Evolutionary conservation across 1,140 invertebrate genomes (phyloP).

Genomic region (Danaus melanippus): DNA sequence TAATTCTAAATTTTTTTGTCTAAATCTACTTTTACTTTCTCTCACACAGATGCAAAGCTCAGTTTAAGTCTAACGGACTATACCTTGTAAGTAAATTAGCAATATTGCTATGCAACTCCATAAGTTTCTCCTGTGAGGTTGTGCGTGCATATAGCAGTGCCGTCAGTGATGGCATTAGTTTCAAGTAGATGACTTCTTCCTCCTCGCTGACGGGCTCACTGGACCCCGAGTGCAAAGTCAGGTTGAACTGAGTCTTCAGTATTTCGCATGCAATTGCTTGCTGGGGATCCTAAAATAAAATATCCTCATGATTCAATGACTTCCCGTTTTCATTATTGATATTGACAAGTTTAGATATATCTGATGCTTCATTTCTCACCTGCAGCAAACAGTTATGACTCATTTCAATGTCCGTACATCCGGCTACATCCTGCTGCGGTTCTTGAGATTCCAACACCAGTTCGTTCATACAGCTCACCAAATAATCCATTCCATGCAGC

Average conservation of each 20-base stretch:
- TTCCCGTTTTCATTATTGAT: background rate
- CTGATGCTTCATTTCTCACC: conserved; percentile 12
- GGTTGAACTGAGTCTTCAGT: conserved; percentile 91
- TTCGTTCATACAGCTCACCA: conserved; percentile 86
- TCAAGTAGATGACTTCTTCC: conserved; percentile 81
- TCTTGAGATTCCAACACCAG: conserved; percentile 73
- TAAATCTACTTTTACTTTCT: no score
- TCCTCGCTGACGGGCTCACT: conserved; percentile 73
- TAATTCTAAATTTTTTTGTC: no score
- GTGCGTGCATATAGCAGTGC: conserved; percentile 79
- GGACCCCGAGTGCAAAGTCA: conserved; percentile 74
- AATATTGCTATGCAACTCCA: conserved; percentile 81
- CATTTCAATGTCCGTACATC: conserved; percentile 28
- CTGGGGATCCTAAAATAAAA: conserved; percentile 73
- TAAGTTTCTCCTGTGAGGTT: conserved; percentile 74
- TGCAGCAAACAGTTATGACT: conserved; percentile 38
- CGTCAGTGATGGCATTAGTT: conserved; percentile 81
- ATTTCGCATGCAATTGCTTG: conserved; percentile 85
- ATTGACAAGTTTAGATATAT: background rate
- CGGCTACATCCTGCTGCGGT: conserved; percentile 30
- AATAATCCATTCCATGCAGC: conserved; percentile 84
- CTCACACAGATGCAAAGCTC: no score
- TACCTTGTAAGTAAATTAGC: conserved; percentile 75
- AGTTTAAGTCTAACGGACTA: no score
- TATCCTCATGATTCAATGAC: conserved; percentile 4